Evolutionary conservation across 2,888 invertebrate species (phyloP).

Genomic region (Kuschelorhynchus macadamiae): DNA sequence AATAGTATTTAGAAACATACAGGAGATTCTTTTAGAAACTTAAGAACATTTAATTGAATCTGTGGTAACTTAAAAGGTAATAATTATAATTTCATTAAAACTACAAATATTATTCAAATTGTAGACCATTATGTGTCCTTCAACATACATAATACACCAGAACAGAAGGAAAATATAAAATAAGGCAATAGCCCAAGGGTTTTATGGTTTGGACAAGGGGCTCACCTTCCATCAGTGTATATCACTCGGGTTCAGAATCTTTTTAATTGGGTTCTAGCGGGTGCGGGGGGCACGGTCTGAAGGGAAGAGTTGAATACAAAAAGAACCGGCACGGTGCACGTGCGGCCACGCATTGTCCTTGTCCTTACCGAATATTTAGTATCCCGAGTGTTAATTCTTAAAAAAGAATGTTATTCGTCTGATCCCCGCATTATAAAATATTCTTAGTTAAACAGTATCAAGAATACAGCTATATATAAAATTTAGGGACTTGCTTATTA

Average conservation of each 20-base stretch:
- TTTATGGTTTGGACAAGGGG: slow-evolving; percentile 9
- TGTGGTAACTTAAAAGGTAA: no score
- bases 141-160: no score
- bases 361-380: slow-evolving; percentile 14
- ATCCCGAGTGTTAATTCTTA: slow-evolving; percentile 29
- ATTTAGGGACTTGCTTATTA: no score
- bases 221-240: slow-evolving; percentile 33
- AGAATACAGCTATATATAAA: no score
- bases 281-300: slow-evolving; percentile 1
- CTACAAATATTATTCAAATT: no score
- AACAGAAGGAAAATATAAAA: no score
- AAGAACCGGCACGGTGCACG: slow-evolving; percentile 44
- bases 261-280: slow-evolving; percentile 38
- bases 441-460: not conserved
- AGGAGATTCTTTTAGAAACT: no score
- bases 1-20: no score
- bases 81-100: no score
- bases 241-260: slow-evolving; percentile 15
- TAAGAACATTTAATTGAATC: no score
- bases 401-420: slow-evolving; percentile 17
- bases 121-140: no score
- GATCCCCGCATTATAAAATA: slow-evolving; percentile 11
- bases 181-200: not conserved
- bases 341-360: slow-evolving; percentile 40
- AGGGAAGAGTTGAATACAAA: slow-evolving; percentile 23